Base-by-base conservation (phyloP, 2,888 invertebrate genomes). In the Dysmachus trigonus region DNA sequence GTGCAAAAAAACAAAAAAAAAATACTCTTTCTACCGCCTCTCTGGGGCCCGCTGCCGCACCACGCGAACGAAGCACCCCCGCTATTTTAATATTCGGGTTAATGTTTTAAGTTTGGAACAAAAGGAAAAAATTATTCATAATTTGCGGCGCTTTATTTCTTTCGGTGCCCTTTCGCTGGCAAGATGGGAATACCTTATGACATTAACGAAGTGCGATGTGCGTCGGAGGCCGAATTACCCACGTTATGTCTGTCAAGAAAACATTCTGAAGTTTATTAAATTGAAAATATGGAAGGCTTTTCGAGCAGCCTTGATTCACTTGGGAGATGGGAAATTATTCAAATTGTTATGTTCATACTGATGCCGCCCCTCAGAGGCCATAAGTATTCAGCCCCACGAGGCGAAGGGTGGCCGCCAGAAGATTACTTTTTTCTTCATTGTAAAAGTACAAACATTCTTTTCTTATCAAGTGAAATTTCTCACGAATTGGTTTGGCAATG, bases 211-310 rank as follows among this genome's bases (percentile, higher is more conserved):
- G 76, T 76, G 76, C 38, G 76, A 76, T 76, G 38, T 76, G 76
- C 76, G 31, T 22, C 35, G 38, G 22, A 18, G 18, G 30, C n/a
- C 41, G 79, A 51, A 79, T 79, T 51, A 79, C 79, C 79, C 51
- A 79, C 79, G 51, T 79, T 79, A 79, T 51, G 79, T 79, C 79
- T 79, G 51, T 79, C 51, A 79, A 79, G 79, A 79, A 79, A 51
- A 79, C 79, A 51, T 51, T 79, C 31, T 47, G 30, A 51, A 51
- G 79, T 51, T 79, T 79, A 79, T 51, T 79, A 79, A 79, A 79
- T 79, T 79, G 79, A 79, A 79, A 79, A 79, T 79, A 51, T 79
- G 79, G 47, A 79, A 47, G 79, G 13, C 30, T 79, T 27, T 35
- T 51, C 7, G 51, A 38, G 38, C 33, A 76, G 76, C 33, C 22